Base-by-base conservation (phyloP, 2,888 invertebrate genomes). In the Ceratothoa steindachneri region DNA sequence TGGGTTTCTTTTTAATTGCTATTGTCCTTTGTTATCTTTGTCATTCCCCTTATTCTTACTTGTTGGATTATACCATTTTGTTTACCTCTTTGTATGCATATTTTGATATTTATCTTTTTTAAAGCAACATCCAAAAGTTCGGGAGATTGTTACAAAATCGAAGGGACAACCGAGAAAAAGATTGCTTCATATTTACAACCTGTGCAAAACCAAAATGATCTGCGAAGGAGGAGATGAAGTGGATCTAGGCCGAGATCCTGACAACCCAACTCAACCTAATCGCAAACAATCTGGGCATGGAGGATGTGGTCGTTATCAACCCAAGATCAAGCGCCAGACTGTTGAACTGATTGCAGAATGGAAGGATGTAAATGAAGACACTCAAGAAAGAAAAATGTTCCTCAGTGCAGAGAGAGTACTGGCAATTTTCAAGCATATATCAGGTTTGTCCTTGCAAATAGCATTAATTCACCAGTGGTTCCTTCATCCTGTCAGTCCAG, bases 171-270 rank as follows among this genome's bases (percentile, higher is more conserved):
- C 97, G 0, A 89, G 98, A 75, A 96, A 97, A 85, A 88, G 99
- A 72, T 86, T 99, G 75, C 91, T 94, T 1, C 93, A 95, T 86
- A 93, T 99, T 0, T 99, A 99, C 85, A 99, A 99, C 84, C 86
- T 99, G 30, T 99, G 98, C 85, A 99, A 99, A 86, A 93, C 95
- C 5, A 97, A 97, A 86, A 95, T 93, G 81, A 93, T 98, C 83
- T 99, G 99, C 85, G 98, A 98, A 85, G 97, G 97, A 77, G 97
- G 97, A 77, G 97, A 97, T 85, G 98, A 97, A 84, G 95, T 97
- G 92, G 97, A 97, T 83, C 88, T 93, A 1, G 75, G 66, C 5
- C 71, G 72, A 31, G 76, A 79, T 31, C 55, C 67, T 5, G 79
- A 79, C 2, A 76, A 79, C 30, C 78, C 73, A 15, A 41, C 12